Evolutionary conservation across 2,888 invertebrate species (phyloP).

Genomic region (Dorcus parallelipipedus): DNA sequence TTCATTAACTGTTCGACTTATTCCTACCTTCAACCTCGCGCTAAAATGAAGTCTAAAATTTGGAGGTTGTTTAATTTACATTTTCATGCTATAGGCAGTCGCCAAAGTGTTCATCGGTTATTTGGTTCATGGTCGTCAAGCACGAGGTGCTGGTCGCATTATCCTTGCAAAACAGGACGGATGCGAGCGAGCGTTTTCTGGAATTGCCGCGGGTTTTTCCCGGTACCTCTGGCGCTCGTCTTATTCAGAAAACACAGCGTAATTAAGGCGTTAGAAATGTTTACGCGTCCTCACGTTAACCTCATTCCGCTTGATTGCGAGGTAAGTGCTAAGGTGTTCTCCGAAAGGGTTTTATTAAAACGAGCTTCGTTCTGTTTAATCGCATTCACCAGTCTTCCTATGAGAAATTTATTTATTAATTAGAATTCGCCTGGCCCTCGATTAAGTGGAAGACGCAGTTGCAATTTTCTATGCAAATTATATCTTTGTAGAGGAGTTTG

Average conservation of each 20-base stretch:
- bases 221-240: constrained; percentile 1
- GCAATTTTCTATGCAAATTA: too few relatives aligned
- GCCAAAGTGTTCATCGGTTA: too few relatives aligned
- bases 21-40: too few relatives aligned
- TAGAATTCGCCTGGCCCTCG: constrained; percentile 13
- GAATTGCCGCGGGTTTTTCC: background rate
- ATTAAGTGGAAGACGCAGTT: too few relatives aligned
- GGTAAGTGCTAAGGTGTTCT: constrained; percentile 32
- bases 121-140: too few relatives aligned
- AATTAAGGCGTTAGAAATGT: constrained; percentile 43
- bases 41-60: too few relatives aligned
- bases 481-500: too few relatives aligned
- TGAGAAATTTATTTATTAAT: constrained; percentile 34
- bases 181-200: background rate
- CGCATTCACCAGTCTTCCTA: constrained; percentile 29
- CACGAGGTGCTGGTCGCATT: too few relatives aligned
- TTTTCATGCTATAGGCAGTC: too few relatives aligned
- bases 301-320: constrained; percentile 40
- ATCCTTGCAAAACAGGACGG: too few relatives aligned
- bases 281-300: constrained; percentile 41
- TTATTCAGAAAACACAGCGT: constrained; percentile 30
- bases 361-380: constrained; percentile 34
- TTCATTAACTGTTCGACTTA: too few relatives aligned
- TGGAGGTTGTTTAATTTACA: too few relatives aligned
- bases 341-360: constrained; percentile 40